Evolutionary conservation across 1,140 invertebrate genomes (phyloP).

Genomic region (Acyrthosiphon pisum): DNA sequence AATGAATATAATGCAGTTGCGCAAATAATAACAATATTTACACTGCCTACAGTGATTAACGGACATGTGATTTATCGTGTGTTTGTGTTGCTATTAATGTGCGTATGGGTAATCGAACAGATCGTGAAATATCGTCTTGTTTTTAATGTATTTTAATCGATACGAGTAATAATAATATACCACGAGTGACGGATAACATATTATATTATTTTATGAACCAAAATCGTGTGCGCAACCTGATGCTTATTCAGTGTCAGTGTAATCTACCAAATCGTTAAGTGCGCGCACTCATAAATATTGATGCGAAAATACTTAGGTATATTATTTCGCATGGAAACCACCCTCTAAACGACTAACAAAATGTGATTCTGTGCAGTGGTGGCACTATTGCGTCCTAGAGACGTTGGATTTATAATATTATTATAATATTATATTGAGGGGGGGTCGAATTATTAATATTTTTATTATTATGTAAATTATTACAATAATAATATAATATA

Average conservation of each 20-base stretch:
- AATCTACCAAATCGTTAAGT: not conserved
- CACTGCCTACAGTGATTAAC: not conserved
- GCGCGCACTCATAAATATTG: not conserved
- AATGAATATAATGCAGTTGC: not conserved
- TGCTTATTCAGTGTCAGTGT: not conserved
- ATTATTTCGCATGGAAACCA: not conserved
- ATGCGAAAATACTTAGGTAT: not conserved
- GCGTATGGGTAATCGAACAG: not conserved
- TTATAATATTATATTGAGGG: too few species aligned
- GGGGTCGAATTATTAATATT: not conserved
- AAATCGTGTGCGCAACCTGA: not conserved
- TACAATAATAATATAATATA: too few species aligned
- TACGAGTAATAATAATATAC: not conserved
- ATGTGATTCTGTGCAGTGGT: not conserved
- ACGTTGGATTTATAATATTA: not conserved
- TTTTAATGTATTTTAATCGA: not conserved
- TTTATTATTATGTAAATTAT: not conserved
- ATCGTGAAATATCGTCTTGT: constrained; percentile 9
- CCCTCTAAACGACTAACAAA: not conserved
- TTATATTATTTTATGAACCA: not conserved
- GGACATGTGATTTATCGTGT: not conserved
- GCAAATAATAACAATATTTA: constrained; percentile 14
- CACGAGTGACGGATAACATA: not conserved
- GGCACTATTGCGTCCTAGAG: not conserved
- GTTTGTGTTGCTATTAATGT: not conserved